These are phyloP conservation scores for Drosophila sordidula DNA, from an alignment of 2,888 invertebrate species.

Conservation along the genomic window DNA sequence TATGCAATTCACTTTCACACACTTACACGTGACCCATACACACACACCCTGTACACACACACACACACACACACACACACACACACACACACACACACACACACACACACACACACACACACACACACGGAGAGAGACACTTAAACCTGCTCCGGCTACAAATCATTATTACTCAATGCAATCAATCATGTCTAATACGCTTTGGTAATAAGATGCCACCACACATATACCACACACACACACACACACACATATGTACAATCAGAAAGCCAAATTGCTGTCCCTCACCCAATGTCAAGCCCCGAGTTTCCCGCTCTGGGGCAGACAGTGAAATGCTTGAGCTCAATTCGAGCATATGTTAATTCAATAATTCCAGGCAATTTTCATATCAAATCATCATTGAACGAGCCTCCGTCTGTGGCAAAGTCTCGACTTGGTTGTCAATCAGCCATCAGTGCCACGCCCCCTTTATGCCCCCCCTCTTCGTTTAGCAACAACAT, in stretches of 20 bases:
- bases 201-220: slow-evolving; percentile 79
- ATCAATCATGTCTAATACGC: slow-evolving; percentile 81
- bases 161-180: slow-evolving; percentile 81
- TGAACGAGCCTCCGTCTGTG: slow-evolving; percentile 54
- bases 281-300: not conserved
- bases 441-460: slow-evolving; percentile 65
- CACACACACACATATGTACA: slow-evolving; percentile 27
- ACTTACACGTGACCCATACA: slow-evolving; percentile 53
- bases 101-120: slow-evolving; percentile 12
- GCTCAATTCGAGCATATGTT: slow-evolving; percentile 79
- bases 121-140: slow-evolving; percentile 31
- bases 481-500: slow-evolving; percentile 40
- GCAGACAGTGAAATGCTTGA: slow-evolving; percentile 66
- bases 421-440: slow-evolving; percentile 47
- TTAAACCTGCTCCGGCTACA: slow-evolving; percentile 60
- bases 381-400: slow-evolving; percentile 78
- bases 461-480: not conserved
- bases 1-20: slow-evolving; percentile 72
- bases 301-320: slow-evolving; percentile 1
- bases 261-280: slow-evolving; percentile 38
- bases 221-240: slow-evolving; percentile 28
- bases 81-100: slow-evolving; percentile 15
- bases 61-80: slow-evolving; percentile 7
- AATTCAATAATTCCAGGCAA: slow-evolving; percentile 82
- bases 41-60: slow-evolving; percentile 15